Evolutionary conservation across 1,140 invertebrate genomes (phyloP), one percentile per base, ranked within the genome.

Genomic region (Solenopsis invicta): DNA sequence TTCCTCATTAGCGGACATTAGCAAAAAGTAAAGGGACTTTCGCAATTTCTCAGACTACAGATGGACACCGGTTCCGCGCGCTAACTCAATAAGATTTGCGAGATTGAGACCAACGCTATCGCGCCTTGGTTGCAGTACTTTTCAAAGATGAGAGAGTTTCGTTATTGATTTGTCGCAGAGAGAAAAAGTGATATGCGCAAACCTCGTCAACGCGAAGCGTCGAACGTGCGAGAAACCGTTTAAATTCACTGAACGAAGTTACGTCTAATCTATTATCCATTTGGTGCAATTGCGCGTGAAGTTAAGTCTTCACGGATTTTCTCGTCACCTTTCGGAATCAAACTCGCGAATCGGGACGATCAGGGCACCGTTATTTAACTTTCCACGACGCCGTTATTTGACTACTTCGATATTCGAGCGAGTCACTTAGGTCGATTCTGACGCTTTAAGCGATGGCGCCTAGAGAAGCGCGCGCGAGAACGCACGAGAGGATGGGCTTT

Each of bases 281-380:
- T 74, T 48, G 48, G n/a, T 10, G 69, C 56, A n/a, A 50, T 84
- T 37, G 69, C 21, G 41, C 41, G 69, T 45, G 41, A 37, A 59
- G 64, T 71, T 10, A n/a, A 56, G 71, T 45, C 29, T 48, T 71
- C 78, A 48, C 52, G 34, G 24, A 56, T 71, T 81, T 45, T 24
- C 76, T 16, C 75, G 37, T 45, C 75, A n/a, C 16, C 16, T 21
- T 21, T 67, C 66, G 64, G 34, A 69, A 61, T 75, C 54, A 5
- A 45, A 59, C 48, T 24, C 21, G 16, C 16, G 37, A 81, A 9
- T 41, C 67, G 16, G 48, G 2, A 13, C 48, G 41, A 81, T 67
- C 64, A 64, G 64, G 75, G 62, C 50, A n/a, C 74, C 75, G 64
- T 80, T 81, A 81, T 86, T 86, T 86, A 69, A 80, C 64, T 67